A percentile compares a stretch with the other conserved stretches of the same genome.
Evolutionary conservation across 2,888 invertebrate genomes (phyloP).

Genomic region (Phlogophora meticulosa): DNA sequence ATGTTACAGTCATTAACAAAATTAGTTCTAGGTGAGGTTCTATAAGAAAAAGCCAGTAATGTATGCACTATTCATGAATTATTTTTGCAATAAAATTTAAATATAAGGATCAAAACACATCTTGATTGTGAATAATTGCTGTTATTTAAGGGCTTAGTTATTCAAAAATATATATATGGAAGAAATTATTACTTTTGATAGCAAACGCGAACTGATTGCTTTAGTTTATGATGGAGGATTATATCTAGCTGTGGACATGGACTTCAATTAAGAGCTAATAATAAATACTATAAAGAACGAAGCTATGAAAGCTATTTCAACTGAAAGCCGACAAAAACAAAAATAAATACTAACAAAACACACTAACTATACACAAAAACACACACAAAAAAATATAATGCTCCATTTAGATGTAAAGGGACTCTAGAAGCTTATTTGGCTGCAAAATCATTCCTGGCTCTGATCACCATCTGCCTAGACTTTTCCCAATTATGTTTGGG

Average conservation of each 20-base stretch:
- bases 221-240: background rate
- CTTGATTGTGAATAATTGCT: constrained; percentile 48
- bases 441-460: too few relatives aligned
- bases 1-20: too few relatives aligned
- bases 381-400: too few relatives aligned
- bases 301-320: too few relatives aligned
- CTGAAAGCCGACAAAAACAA: too few relatives aligned
- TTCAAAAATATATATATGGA: constrained; percentile 18
- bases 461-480: too few relatives aligned
- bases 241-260: background rate
- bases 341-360: too few relatives aligned
- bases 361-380: too few relatives aligned
- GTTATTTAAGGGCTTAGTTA: constrained; percentile 14
- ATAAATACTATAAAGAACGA: too few relatives aligned
- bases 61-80: background rate
- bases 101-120: constrained; percentile 1
- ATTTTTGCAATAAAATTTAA: constrained; percentile 26
- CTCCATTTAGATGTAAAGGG: background rate
- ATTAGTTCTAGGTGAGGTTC: too few relatives aligned
- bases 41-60: too few relatives aligned
- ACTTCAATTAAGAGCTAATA: background rate
- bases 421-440: background rate
- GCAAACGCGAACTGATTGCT: constrained; percentile 26
- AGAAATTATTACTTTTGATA: constrained; percentile 18
- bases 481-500: too few relatives aligned